Conservation (phyloP, 2,113 vertebrate genomes). For the Cyanistes caeruleus region DNA sequence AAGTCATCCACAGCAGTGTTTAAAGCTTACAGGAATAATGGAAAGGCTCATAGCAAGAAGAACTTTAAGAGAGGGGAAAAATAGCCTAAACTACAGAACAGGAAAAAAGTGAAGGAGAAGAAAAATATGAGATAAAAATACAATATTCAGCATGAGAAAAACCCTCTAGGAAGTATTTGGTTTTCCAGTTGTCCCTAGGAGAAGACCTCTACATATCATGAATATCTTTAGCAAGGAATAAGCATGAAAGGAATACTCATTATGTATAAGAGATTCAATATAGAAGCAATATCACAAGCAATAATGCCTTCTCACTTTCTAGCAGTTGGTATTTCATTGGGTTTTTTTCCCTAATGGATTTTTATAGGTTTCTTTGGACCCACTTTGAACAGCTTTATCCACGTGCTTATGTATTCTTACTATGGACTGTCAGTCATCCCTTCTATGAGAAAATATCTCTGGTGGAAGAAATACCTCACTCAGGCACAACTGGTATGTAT, state of each 20-base stretch:
- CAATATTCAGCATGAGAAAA: background rate
- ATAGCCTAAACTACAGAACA: background rate
- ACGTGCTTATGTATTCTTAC: constrained; percentile 90
- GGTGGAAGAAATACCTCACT: constrained; percentile 92
- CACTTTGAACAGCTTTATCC: constrained; percentile 88
- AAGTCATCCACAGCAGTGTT: background rate
- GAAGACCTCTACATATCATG: background rate
- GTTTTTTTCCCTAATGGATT: background rate
- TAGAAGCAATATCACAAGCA: background rate
- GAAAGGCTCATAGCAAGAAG: background rate
- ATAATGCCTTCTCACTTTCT: background rate
- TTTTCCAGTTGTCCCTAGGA: background rate
- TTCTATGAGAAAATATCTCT: constrained; percentile 86
- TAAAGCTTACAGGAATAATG: background rate
- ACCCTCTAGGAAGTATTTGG: background rate
- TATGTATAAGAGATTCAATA: background rate
- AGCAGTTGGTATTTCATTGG: background rate
- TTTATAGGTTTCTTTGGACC: constrained; percentile 87
- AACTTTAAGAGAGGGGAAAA: rapidly evolving
- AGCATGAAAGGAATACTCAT: background rate
- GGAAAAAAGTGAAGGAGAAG: background rate
- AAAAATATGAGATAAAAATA: background rate
- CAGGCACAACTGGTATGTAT: constrained; percentile 85
- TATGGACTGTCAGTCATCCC: constrained; percentile 87
- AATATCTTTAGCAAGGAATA: background rate